Conservation (phyloP, 2,888 invertebrate genomes). For the Embidobia sp. region DNA sequence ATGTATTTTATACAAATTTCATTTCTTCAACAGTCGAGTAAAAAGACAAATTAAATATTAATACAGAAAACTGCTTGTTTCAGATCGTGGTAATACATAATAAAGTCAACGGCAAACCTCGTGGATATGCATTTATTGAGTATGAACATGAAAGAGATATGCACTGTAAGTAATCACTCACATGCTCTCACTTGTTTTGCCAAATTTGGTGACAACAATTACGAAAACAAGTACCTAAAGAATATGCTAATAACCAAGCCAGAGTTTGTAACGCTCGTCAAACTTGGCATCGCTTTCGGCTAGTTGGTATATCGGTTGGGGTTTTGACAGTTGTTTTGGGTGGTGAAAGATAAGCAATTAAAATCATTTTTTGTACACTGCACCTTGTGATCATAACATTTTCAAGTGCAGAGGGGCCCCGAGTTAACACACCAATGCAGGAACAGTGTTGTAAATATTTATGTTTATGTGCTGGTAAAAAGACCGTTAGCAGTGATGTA, state of each 20-base stretch:
- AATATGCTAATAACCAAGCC: conserved; percentile 41
- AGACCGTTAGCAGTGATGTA: conserved; percentile 72
- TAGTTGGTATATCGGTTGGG: conserved; percentile 70
- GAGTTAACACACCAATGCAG: conserved; percentile 74
- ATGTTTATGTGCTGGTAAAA: conserved; percentile 69
- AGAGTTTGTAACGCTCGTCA: conserved; percentile 75
- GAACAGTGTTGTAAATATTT: conserved; percentile 74
- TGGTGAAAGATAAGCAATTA: conserved; percentile 64
- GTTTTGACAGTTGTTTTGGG: conserved; percentile 38
- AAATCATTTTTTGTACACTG: conserved; percentile 68
- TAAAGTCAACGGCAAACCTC: conserved; percentile 93
- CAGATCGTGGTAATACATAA: conserved; percentile 95
- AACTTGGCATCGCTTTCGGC: conserved; percentile 79
- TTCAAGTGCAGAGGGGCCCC: conserved; percentile 72
- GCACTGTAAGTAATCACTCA: conserved; percentile 93
- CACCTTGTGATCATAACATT: conserved; percentile 69
- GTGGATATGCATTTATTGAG: conserved; percentile 99
- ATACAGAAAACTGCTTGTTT: conserved; percentile 79
- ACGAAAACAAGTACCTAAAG: conserved; percentile 53
- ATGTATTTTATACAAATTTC: no score
- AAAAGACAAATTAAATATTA: no score
- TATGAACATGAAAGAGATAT: conserved; percentile 99
- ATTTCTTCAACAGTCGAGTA: no score
- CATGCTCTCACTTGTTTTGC: background rate
- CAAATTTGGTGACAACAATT: conserved; percentile 25